Base-by-base conservation (phyloP, 1,140 invertebrate genomes). In the Panagrolaimus sp. region DNA sequence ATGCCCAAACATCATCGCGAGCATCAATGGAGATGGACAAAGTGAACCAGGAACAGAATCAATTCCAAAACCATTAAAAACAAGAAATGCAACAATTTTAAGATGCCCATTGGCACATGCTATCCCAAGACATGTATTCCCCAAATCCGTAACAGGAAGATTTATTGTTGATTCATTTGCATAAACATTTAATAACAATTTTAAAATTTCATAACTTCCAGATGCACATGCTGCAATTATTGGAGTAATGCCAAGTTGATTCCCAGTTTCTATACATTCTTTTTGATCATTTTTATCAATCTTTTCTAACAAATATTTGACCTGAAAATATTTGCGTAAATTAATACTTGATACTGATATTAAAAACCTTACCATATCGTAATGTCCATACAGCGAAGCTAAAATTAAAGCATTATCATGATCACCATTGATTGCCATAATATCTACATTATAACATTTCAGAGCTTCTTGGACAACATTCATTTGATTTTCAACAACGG, bases 31-130 rank as follows among this genome's bases (percentile, higher is more conserved):
- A 20, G 11, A 16, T 13, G 51, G 51, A 57, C 51, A 57, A 57
- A 57, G 20, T 11, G n/a, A 20, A n/a, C 27, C 51, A 1, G 4
- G 11, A 13, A 11, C 8, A 2, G n/a, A 14, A 57, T 57, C 20
- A n/a, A n/a, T n/a, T n/a, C n/a, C n/a, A n/a, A n/a, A n/a, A 14
- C 51, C 51, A 20, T 25, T 25, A 16, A 16, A 14, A 25, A 57
- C 20, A 14, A 57, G 20, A 27, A 25, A 57, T 27, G n/a, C 20
- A 27, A 57, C 51, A 27, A 57, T 27, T 5, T 57, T 16, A 27
- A 57, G 51, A 57, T 57, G 51, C 20, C 51, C 51, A 57, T 57
- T 13, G 11, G 51, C 51, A 16, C 51, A 57, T 2, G 51, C 51
- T 2, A 57, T 11, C 9, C 51, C 51, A 9, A 57, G 11, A 57